phyloP scores from a whole-genome alignment of 2,113 vertebrate genomes.

The Chloropsis hardwickii region DNA sequence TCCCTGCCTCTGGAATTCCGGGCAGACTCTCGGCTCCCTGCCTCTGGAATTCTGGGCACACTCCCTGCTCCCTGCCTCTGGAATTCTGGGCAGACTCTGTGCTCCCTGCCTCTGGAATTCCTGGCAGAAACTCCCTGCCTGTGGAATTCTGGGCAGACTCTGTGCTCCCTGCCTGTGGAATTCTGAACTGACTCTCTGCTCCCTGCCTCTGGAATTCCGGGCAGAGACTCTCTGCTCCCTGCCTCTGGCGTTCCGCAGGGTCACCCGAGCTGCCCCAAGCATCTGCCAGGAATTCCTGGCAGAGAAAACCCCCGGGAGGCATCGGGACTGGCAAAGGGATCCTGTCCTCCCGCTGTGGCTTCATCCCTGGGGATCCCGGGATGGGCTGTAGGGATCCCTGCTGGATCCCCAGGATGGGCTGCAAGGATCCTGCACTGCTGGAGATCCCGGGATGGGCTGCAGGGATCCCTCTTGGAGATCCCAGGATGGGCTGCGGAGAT shows the following conservation, averaged over 20 bases:
- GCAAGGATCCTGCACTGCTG: too few relatives aligned
- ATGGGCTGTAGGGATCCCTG: background rate
- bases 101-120: too few relatives aligned
- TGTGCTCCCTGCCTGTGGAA: too few relatives aligned
- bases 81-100: too few relatives aligned
- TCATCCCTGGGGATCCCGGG: background rate
- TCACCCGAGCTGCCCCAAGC: background rate
- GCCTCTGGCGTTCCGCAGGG: background rate
- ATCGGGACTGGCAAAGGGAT: background rate
- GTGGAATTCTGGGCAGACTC: too few relatives aligned
- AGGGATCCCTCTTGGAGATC: background rate
- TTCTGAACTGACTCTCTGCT: too few relatives aligned
- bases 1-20: too few relatives aligned
- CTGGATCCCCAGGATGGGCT: background rate
- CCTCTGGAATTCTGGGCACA: fast-evolving
- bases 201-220: too few relatives aligned
- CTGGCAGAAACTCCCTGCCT: too few relatives aligned
- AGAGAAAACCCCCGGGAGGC: fast-evolving
- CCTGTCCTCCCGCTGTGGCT: background rate
- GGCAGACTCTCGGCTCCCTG: too few relatives aligned
- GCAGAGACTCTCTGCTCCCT: too few relatives aligned
- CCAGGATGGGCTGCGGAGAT: background rate
- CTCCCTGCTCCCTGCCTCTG: background rate
- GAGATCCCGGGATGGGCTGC: background rate
- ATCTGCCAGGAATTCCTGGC: background rate